These are phyloP conservation scores for Leontocebus nigricollis DNA, from an alignment of 2,797 vertebrate species.

Conservation along the genomic window DNA sequence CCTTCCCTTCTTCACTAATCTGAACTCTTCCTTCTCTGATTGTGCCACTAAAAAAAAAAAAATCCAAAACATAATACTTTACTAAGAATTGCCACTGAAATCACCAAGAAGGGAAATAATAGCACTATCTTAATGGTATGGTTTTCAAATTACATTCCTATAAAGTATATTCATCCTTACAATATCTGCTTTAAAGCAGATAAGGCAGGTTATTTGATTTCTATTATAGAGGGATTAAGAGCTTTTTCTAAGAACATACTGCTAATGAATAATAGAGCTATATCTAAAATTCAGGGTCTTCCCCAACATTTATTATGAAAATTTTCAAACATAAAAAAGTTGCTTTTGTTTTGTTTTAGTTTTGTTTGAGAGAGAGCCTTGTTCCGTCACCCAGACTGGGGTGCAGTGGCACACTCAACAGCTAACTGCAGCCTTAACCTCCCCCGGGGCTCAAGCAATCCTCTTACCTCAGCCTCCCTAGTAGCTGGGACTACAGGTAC, in stretches of 20 bases:
- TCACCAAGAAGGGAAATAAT: not conserved
- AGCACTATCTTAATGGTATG: not conserved
- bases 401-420: not conserved
- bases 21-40: not conserved
- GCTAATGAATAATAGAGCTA: not conserved
- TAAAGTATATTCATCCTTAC: not conserved
- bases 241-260: conserved; percentile 31
- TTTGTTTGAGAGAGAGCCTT: not conserved
- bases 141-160: conserved; percentile 33
- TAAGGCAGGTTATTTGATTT: conserved; percentile 40
- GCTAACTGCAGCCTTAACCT: not conserved
- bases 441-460: not conserved
- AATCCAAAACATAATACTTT: not conserved
- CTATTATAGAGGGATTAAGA: not conserved
- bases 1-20: not conserved
- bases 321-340: conserved; percentile 29
- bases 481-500: not conserved
- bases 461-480: not conserved
- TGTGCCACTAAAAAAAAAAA: not conserved
- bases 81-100: conserved; percentile 36
- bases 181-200: conserved; percentile 21
- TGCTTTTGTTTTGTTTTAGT: too few relatives aligned
- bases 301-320: conserved; percentile 40
- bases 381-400: not conserved
- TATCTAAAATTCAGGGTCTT: conserved; percentile 38